Evolutionary conservation across 2,888 invertebrate species (phyloP).

Genomic region (Blomia tropicalis): DNA sequence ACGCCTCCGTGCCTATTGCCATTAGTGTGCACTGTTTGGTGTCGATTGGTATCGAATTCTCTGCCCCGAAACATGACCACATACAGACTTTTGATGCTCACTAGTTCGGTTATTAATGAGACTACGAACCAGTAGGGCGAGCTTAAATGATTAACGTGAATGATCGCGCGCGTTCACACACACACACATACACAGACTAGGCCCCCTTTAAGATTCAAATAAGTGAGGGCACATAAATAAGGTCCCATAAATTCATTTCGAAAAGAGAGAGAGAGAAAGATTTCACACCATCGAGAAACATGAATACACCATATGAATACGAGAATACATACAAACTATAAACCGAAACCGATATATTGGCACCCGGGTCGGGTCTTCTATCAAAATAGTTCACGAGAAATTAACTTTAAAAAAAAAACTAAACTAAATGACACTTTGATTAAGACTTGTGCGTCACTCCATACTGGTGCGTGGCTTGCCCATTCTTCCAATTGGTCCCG

Average conservation of each 20-base stretch:
- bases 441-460: background rate
- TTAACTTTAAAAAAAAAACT: too few relatives aligned
- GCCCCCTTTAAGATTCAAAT: background rate
- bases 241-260: slow-evolving; percentile 1
- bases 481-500: too few relatives aligned
- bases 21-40: background rate
- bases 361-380: too few relatives aligned
- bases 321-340: too few relatives aligned
- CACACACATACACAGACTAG: too few relatives aligned
- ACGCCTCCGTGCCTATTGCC: slow-evolving; percentile 10
- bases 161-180: too few relatives aligned
- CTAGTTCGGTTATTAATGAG: slow-evolving; percentile 8
- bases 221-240: background rate
- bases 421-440: slow-evolving; percentile 8
- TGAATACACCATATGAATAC: slow-evolving; percentile 4
- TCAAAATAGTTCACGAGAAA: background rate
- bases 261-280: too few relatives aligned
- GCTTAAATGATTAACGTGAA: slow-evolving; percentile 13
- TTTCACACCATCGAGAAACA: background rate
- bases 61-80: slow-evolving; percentile 4
- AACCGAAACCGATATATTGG: too few relatives aligned
- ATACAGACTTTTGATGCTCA: background rate
- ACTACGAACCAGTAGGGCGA: background rate
- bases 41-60: background rate
- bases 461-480: too few relatives aligned